These are phyloP conservation scores for Metalampra italica DNA, from an alignment of 2,888 invertebrate species.

Conservation along the genomic window DNA sequence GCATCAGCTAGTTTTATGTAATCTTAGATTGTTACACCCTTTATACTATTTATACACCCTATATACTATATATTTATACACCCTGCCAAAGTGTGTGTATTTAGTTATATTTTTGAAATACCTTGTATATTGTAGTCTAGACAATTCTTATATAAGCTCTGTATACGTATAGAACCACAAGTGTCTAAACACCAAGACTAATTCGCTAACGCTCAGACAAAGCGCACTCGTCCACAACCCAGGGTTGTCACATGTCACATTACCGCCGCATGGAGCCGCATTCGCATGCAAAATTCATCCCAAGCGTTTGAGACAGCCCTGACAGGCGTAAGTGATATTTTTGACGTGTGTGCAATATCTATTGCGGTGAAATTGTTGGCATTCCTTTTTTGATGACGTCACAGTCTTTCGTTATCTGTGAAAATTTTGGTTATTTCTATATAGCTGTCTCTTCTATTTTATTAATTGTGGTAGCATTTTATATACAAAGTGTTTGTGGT, in stretches of 20 bases:
- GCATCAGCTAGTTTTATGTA: too few species aligned
- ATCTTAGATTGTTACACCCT: too few species aligned
- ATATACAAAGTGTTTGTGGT: too few species aligned
- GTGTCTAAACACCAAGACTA: neutral
- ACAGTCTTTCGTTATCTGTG: neutral
- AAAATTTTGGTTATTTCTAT: neutral
- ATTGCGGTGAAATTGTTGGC: conserved; percentile 23
- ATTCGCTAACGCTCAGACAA: conserved; percentile 12
- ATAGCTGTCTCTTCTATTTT: too few species aligned
- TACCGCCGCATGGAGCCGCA: conserved; percentile 51
- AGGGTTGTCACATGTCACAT: conserved; percentile 75
- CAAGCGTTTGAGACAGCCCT: conserved; percentile 56
- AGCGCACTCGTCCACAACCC: conserved; percentile 18
- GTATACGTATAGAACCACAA: too few species aligned
- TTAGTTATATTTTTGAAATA: too few species aligned
- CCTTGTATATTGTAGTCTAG: too few species aligned
- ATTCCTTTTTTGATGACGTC: conserved; percentile 14
- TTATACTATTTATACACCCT: too few species aligned
- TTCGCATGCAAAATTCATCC: conserved; percentile 70
- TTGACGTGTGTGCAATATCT: conserved; percentile 49
- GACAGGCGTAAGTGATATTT: conserved; percentile 69
- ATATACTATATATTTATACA: too few species aligned
- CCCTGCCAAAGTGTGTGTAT: too few species aligned
- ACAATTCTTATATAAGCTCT: too few species aligned
- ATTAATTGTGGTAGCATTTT: too few species aligned